Percentiles rank a stretch among this genome's conserved stretches.
phyloP scores from a whole-genome alignment of 2,888 invertebrate genomes.

The Peribatodes rhomboidaria region DNA sequence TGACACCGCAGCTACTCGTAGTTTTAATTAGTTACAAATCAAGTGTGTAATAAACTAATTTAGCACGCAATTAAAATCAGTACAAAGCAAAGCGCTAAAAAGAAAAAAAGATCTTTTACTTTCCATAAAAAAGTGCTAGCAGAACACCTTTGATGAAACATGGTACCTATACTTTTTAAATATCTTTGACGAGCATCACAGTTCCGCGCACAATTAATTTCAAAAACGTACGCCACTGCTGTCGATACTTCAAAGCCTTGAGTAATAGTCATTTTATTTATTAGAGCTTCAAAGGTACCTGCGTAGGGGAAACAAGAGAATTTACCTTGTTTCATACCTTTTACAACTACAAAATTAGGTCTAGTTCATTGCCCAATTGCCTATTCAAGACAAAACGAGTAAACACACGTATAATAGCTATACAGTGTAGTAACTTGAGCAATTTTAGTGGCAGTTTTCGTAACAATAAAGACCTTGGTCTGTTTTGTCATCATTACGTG shows the following conservation, averaged over 20 bases:
- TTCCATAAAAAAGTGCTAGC: no score
- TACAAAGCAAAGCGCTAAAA: neutral
- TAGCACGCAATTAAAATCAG: neutral
- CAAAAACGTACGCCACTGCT: no score
- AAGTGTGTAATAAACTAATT: neutral
- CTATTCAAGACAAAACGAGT: conserved; percentile 11
- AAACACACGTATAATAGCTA: neutral
- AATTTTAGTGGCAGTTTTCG: conserved; percentile 21
- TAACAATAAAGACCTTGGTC: conserved; percentile 34
- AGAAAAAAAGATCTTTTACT: no score
- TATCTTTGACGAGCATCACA: no score
- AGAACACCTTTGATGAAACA: no score
- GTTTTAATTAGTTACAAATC: neutral
- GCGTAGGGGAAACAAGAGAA: neutral
- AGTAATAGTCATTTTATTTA: no score
- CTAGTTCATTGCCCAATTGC: conserved; percentile 14
- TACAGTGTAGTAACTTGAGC: conserved; percentile 7
- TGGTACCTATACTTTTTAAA: no score
- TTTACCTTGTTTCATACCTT: conserved; percentile 6
- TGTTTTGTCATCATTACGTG: conserved; percentile 20
- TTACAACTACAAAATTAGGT: conserved; percentile 8
- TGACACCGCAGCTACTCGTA: no score
- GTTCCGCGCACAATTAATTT: no score
- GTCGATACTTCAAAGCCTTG: no score
- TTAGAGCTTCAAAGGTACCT: neutral